A percentile compares a stretch with the other conserved stretches of the same genome.
Conservation (phyloP, 2,113 vertebrate species). For the Uria aalge region DNA sequence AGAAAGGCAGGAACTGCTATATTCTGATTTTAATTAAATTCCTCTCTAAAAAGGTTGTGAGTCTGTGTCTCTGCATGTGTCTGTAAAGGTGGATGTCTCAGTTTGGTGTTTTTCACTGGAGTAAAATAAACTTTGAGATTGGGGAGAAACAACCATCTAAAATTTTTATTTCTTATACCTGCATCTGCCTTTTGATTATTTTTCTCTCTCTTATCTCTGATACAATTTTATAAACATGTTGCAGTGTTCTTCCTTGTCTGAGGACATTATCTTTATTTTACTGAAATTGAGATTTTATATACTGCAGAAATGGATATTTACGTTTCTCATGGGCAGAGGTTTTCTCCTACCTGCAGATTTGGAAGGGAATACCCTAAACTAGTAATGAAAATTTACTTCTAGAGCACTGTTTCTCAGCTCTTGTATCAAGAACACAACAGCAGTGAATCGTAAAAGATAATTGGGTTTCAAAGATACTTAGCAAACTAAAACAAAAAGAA, state of each 20-base stretch:
- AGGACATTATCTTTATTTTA: not conserved
- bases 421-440: not conserved
- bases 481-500: not conserved
- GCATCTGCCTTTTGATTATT: not conserved
- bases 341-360: not conserved
- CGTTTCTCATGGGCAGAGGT: not conserved
- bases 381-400: not conserved
- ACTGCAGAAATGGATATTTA: not conserved
- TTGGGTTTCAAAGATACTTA: not conserved
- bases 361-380: not conserved
- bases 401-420: not conserved
- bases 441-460: not conserved
- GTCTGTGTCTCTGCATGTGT: accelerated
- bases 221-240: not conserved
- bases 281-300: not conserved
- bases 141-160: not conserved
- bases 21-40: not conserved
- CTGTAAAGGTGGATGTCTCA: not conserved
- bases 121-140: not conserved
- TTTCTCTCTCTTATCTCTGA: not conserved
- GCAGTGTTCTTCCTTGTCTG: not conserved
- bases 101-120: not conserved
- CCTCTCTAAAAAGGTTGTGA: not conserved
- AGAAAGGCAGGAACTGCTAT: not conserved
- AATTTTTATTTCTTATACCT: not conserved